phyloP scores from a whole-genome alignment of 2,888 invertebrate genomes.

The Pterostichus niger region DNA sequence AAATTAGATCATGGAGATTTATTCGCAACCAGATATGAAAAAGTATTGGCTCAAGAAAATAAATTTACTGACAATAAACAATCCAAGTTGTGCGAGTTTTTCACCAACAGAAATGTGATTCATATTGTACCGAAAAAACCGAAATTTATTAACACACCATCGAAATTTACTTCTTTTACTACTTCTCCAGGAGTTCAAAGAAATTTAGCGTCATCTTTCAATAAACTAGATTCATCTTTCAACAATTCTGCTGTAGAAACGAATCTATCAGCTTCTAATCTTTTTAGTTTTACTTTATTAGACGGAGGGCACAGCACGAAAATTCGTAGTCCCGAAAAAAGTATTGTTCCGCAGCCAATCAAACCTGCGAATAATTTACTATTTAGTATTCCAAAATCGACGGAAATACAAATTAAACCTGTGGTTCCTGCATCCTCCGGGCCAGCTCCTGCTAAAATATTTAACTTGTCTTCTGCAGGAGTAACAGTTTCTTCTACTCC shows the following conservation, averaged over 20 bases:
- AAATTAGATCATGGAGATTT: conserved; percentile 78
- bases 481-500: conserved; percentile 47
- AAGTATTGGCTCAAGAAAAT: conserved; percentile 72
- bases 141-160: conserved; percentile 70
- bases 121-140: conserved; percentile 80
- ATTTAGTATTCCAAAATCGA: neutral
- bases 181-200: conserved; percentile 29
- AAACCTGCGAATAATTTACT: conserved; percentile 8
- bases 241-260: conserved; percentile 46
- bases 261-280: conserved; percentile 58
- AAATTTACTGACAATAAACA: conserved; percentile 78
- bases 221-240: conserved; percentile 32
- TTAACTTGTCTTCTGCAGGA: conserved; percentile 21
- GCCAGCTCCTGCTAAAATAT: neutral
- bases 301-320: conserved; percentile 45
- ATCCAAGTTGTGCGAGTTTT: conserved; percentile 78
- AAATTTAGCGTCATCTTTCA: conserved; percentile 37
- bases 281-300: conserved; percentile 58
- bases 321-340: conserved; percentile 18
- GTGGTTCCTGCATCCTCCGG: neutral
- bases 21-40: conserved; percentile 75
- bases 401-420: conserved; percentile 52
- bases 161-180: conserved; percentile 8
- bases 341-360: conserved; percentile 15
- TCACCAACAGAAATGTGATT: conserved; percentile 79